phyloP scores from a whole-genome alignment of 2,797 vertebrate species.

The Arctocebus calabarensis region DNA sequence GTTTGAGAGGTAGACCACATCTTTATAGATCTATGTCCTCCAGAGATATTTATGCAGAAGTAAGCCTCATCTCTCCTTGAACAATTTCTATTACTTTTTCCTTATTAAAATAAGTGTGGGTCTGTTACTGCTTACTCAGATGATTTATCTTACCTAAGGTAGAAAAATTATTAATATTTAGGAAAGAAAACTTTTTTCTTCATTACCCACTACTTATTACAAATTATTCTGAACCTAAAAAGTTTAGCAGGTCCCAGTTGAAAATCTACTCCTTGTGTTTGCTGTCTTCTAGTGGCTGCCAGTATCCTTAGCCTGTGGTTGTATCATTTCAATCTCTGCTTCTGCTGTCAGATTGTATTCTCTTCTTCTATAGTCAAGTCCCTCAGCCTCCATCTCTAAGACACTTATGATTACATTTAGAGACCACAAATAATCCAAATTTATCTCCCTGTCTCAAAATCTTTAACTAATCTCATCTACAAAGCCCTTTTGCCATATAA shows the following conservation, averaged over 20 bases:
- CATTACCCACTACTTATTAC: not conserved
- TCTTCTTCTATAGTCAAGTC: not conserved
- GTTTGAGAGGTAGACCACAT: not conserved
- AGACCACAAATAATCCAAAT: not conserved
- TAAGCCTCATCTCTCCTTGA: not conserved
- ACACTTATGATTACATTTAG: not conserved
- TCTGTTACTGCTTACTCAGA: not conserved
- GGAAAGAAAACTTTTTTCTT: not conserved
- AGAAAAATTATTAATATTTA: conserved; percentile 12
- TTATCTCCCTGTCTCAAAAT: not conserved
- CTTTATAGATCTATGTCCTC: not conserved
- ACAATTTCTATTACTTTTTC: conserved; percentile 23
- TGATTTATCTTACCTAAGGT: conserved; percentile 25
- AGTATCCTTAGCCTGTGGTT: not conserved
- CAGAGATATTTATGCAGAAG: not conserved
- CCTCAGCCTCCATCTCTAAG: not conserved
- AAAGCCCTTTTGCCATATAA: not conserved
- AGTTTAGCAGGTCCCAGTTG: not conserved
- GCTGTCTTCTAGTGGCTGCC: not conserved
- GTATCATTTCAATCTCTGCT: not conserved
- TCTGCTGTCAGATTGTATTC: not conserved
- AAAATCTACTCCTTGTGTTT: not conserved
- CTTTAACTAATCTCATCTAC: not conserved
- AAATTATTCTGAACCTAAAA: conserved; percentile 33
- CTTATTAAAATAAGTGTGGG: not conserved